Evolutionary conservation across 2,113 vertebrate genomes (phyloP), one percentile per base, ranked within the genome.

Genomic region (Castor canadensis): DNA sequence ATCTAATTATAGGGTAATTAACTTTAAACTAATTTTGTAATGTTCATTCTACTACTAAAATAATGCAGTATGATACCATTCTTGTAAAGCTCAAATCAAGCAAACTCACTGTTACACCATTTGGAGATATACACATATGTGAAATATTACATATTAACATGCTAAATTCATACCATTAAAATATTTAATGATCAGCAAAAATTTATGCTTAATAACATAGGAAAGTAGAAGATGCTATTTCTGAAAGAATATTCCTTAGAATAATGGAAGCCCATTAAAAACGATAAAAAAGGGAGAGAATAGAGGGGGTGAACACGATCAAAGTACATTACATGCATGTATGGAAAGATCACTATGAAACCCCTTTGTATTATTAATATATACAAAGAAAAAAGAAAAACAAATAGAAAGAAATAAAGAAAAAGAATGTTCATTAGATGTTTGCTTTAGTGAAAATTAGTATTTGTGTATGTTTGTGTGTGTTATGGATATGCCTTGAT

Each of bases 1-100:
- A 85, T 56, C 28, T 85, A 91, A 40, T 15, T 79, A 47, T 58
- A 96, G 12, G 87, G 64, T 54, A 54, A n/a, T n/a, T n/a, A 9
- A 84, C 11, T 49, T 95, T 91, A 83, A 94, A 47, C 5, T 87
- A 85, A 79, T 87, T 86, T 82, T 93, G 26, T 79, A 92, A 91
- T n/a, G 88, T 91, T 80, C 16, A 86, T 52, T 90, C 87, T 12
- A 87, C 47, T 24, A 52, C 52, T 89, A 83, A 90, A 95, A 81
- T 32, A 97, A 88, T 35, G 5, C 5, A 60, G 9, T 45, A 47
- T 20, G 49, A 71, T 86, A 72, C 5, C 0, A n/a, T 77, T 91
- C 60, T 90, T 93, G 88, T 17, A 95, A 86, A 91, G 40, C 54
- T 82, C 32, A 81, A 93, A 45, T 13, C 22, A 84, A 93, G 56